Percentiles rank a stretch among this genome's conserved stretches.
Evolutionary conservation across 2,888 invertebrate genomes (phyloP).

Genomic region (Chaetoderma sp.): DNA sequence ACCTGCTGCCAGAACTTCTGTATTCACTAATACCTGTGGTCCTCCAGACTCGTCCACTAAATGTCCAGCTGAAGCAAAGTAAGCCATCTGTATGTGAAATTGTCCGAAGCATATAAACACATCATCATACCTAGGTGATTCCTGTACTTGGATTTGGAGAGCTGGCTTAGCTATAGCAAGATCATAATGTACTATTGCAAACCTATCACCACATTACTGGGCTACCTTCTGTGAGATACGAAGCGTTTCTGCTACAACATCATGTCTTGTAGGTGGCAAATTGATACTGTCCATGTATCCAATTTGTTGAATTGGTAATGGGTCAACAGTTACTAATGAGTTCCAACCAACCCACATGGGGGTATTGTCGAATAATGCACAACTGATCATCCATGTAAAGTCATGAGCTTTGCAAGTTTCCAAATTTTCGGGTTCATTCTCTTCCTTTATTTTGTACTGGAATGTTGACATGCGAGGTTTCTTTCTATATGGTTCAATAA

Average conservation of each 20-base stretch:
- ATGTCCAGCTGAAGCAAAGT: constrained; percentile 35
- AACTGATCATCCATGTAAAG: no score
- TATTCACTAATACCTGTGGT: no score
- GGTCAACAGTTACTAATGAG: constrained; percentile 11
- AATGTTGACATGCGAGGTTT: constrained; percentile 22
- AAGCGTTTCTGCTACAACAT: constrained; percentile 34
- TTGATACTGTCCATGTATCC: constrained; percentile 33
- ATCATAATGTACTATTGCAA: constrained; percentile 33
- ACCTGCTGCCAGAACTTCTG: no score
- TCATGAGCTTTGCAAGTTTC: no score
- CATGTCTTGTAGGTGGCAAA: constrained; percentile 23
- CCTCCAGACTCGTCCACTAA: no score
- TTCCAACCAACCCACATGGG: constrained; percentile 41
- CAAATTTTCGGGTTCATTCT: no score
- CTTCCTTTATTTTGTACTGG: no score
- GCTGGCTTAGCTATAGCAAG: constrained; percentile 36
- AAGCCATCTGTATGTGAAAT: constrained; percentile 39
- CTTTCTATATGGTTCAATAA: constrained; percentile 18
- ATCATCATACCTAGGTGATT: constrained; percentile 36
- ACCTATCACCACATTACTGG: constrained; percentile 25
- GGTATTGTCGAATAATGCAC: no score
- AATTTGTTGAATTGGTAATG: constrained; percentile 27
- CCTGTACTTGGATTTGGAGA: constrained; percentile 35
- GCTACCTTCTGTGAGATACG: no score
- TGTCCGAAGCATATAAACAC: constrained; percentile 37